Evolutionary conservation across 2,113 vertebrate species (phyloP).

Genomic region (Dipodomys spectabilis): DNA sequence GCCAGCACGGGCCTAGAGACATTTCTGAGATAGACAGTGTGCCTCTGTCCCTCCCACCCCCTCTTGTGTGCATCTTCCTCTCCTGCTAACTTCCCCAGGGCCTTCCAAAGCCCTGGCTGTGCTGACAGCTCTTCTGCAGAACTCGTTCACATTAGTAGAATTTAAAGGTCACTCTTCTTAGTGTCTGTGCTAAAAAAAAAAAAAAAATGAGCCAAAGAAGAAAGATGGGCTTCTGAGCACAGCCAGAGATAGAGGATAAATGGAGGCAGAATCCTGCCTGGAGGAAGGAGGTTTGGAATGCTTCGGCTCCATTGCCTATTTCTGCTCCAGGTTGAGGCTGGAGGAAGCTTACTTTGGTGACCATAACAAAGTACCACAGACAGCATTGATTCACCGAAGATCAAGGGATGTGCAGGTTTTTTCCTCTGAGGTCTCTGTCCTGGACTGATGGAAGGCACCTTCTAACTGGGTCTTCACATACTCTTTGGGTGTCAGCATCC

Average conservation of each 20-base stretch:
- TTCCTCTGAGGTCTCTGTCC: not conserved
- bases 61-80: not conserved
- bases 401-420: not conserved
- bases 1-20: not conserved
- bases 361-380: not conserved
- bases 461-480: not conserved
- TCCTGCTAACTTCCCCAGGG: not conserved
- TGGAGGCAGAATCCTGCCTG: not conserved
- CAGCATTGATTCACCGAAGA: not conserved
- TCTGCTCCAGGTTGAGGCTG: not conserved
- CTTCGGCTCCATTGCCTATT: accelerated
- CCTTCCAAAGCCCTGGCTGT: not conserved
- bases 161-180: not conserved
- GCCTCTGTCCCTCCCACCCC: not conserved
- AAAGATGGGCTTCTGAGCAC: not conserved
- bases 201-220: not conserved
- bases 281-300: not conserved
- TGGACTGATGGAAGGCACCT: not conserved
- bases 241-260: not conserved
- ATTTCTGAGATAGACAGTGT: not conserved
- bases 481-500: not conserved
- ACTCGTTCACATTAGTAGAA: not conserved
- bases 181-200: not conserved
- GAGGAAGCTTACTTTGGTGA: not conserved
- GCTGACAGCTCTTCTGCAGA: not conserved